phyloP scores from a whole-genome alignment of 2,113 vertebrate genomes.

The Aramus guarauna region DNA sequence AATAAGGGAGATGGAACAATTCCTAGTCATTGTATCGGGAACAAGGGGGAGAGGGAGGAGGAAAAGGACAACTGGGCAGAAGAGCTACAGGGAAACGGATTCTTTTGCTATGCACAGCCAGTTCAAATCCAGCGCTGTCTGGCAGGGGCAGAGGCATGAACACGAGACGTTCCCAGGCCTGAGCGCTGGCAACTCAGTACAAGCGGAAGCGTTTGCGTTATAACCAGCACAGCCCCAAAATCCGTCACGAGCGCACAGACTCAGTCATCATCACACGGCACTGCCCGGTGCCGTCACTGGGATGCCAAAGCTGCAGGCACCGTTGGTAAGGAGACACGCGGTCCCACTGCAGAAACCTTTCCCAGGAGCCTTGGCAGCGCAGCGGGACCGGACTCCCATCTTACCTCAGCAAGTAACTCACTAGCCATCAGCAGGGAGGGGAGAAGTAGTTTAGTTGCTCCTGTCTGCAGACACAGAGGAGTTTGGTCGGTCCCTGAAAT shows the following conservation, averaged over 20 bases:
- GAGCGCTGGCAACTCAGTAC: neutral
- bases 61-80: neutral
- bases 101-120: neutral
- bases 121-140: neutral
- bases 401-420: neutral
- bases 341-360: neutral
- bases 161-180: neutral
- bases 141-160: neutral
- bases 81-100: neutral
- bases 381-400: neutral
- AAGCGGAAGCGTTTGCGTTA: neutral
- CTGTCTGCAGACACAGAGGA: neutral
- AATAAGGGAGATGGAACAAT: neutral
- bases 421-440: neutral
- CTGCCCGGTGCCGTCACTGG: neutral
- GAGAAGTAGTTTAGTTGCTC: neutral
- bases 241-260: neutral
- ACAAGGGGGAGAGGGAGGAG: neutral
- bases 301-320: neutral
- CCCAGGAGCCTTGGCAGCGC: neutral
- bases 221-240: neutral
- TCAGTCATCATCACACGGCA: rapidly evolving
- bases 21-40: neutral
- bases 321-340: rapidly evolving
- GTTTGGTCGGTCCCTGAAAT: neutral